Evolutionary conservation across 2,113 vertebrate species (phyloP), one percentile per base, ranked within the genome.

Genomic region (Gambusia affinis): DNA sequence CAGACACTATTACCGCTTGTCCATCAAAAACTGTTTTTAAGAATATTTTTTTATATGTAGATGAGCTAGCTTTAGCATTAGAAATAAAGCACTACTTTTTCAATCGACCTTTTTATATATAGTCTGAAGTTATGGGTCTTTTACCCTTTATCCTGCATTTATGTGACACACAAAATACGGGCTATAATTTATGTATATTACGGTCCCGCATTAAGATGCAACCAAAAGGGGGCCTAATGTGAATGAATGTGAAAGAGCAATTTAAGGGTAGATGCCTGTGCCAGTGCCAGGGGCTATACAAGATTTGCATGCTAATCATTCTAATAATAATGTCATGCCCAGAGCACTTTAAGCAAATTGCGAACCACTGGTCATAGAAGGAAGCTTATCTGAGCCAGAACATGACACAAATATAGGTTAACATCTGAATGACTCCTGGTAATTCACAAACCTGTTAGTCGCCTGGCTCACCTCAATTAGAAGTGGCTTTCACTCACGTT

Each of bases 291-390:
- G 72, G 90, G 94, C 93, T 87, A 92, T 86, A 91, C 90, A 91
- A 91, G 92, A 94, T 95, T 94, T 93, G 92, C 94, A 95, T 95
- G 93, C 93, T 95, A 94, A 95, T 95, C 92, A 92, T 93, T 92
- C 90, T 92, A 93, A 94, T 94, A 93, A 93, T 94, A 94, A 94
- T 93, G 92, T 93, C 88, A 93, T 88, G 92, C 92, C 93, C 84
- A 84, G 14, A 93, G 94, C 91, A 91, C 84, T 88, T 81, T 87
- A 80, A 92, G 93, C 90, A 93, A 92, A 94, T 92, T 92, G 90
- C 74, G 79, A 93, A 87, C 88, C 91, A 93, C 76, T 89, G 90
- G 92, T 91, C 89, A 93, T 82, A 90, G 87, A 91, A 74, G 82
- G 90, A 88, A 74, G 88, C 91, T 92, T 93, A 94, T 94, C 93